phyloP scores from a whole-genome alignment of 1,140 invertebrate species.

The Drosophila bifasciata region DNA sequence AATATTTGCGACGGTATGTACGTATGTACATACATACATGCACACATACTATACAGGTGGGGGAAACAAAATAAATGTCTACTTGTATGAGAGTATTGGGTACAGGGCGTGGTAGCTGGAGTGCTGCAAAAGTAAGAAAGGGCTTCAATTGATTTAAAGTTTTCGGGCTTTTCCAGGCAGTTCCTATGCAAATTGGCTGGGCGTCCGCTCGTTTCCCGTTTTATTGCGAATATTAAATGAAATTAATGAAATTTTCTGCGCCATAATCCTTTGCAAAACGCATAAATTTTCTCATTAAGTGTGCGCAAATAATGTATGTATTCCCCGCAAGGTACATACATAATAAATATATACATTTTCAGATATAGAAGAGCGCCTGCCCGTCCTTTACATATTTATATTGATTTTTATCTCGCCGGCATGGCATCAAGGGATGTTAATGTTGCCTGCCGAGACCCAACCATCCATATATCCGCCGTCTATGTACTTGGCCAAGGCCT shows the following conservation, averaged over 20 bases:
- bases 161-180: conserved; percentile 16
- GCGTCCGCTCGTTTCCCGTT: conserved; percentile 43
- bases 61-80: background rate
- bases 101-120: conserved; percentile 39
- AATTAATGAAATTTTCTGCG: conserved; percentile 82
- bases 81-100: background rate
- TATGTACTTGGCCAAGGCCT: conserved; percentile 41
- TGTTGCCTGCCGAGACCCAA: conserved; percentile 47
- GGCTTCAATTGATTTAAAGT: conserved; percentile 73
- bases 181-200: conserved; percentile 69
- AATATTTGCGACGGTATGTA: background rate
- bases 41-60: background rate
- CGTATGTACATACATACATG: background rate
- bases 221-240: conserved; percentile 82
- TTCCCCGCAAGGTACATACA: conserved; percentile 21
- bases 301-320: conserved; percentile 62
- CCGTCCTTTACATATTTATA: conserved; percentile 47
- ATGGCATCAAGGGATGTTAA: conserved; percentile 72
- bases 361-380: conserved; percentile 28
- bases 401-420: conserved; percentile 78
- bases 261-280: conserved; percentile 81
- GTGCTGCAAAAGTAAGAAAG: conserved; percentile 32
- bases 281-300: conserved; percentile 79
- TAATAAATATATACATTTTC: conserved; percentile 7
- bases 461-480: conserved; percentile 8